A percentile compares a stretch with the other conserved stretches of the same genome.
These are phyloP conservation scores for Galbula dea DNA, from an alignment of 2,113 vertebrate genomes.

Conservation along the genomic window DNA sequence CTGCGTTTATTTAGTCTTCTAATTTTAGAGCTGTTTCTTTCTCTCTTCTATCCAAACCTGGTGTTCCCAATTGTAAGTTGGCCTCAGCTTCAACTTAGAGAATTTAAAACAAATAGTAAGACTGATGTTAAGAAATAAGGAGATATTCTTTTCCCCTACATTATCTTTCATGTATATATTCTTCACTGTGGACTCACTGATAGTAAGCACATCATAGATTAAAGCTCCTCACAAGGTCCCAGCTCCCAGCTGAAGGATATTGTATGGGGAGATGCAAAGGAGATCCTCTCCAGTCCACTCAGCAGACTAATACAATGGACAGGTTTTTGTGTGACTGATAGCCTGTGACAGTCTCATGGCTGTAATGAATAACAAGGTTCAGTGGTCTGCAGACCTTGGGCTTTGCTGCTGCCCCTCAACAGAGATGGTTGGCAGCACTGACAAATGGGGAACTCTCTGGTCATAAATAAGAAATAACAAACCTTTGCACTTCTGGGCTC, in stretches of 20 bases:
- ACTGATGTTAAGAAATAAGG: background rate
- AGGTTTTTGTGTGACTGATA: background rate
- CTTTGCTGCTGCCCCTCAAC: background rate
- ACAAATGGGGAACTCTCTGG: background rate
- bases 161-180: background rate
- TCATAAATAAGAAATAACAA: background rate
- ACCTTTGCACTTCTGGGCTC: background rate
- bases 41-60: background rate
- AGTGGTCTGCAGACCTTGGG: background rate
- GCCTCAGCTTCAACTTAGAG: background rate
- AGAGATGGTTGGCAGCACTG: background rate
- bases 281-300: background rate
- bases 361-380: background rate
- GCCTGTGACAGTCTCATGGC: background rate
- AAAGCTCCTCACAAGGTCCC: background rate
- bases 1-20: background rate
- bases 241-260: background rate
- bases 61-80: background rate
- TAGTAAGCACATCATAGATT: background rate
- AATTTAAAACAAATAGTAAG: background rate
- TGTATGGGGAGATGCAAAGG: background rate
- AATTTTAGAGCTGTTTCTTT: constrained; percentile 4
- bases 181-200: background rate
- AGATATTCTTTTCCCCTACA: background rate
- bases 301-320: background rate